phyloP scores from a whole-genome alignment of 2,113 vertebrate genomes.

The mouse (Mus musculus) region DNA sequence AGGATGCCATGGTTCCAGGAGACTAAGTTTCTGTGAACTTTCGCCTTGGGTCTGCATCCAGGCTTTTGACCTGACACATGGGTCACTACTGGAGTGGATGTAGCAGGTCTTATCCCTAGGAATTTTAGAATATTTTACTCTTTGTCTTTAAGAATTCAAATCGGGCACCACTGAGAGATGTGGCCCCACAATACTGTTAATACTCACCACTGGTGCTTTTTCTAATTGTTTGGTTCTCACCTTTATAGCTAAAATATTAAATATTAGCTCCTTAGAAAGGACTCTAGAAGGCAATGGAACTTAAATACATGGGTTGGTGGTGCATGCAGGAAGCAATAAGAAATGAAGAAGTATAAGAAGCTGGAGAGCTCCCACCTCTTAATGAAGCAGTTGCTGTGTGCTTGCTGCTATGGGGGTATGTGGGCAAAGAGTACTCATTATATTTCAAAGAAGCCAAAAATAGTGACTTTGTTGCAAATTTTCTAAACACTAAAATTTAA shows the following conservation, averaged over 20 bases:
- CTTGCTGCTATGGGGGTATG: not conserved
- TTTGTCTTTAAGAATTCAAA: not conserved
- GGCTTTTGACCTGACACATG: too few species aligned
- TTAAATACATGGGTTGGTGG: not conserved
- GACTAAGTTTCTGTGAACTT: too few species aligned
- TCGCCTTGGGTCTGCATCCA: too few species aligned
- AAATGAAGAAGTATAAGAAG: not conserved
- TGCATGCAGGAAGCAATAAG: not conserved
- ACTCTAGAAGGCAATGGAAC: not conserved
- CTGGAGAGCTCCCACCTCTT: not conserved
- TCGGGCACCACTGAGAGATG: not conserved
- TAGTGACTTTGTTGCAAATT: not conserved
- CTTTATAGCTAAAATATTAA: not conserved
- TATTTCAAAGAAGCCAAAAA: constrained; percentile 19
- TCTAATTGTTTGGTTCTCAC: not conserved
- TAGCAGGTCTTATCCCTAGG: too few species aligned
- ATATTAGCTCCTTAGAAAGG: not conserved
- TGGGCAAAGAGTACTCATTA: not conserved
- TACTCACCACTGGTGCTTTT: not conserved
- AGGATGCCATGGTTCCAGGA: too few species aligned
- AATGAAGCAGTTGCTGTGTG: not conserved
- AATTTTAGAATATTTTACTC: not conserved
- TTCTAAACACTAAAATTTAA: not conserved
- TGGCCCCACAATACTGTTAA: not conserved
- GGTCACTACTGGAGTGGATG: too few species aligned